These are phyloP conservation scores for Cyphomyrus plagiostoma DNA, from an alignment of 2,113 vertebrate genomes.

Conservation along the genomic window DNA sequence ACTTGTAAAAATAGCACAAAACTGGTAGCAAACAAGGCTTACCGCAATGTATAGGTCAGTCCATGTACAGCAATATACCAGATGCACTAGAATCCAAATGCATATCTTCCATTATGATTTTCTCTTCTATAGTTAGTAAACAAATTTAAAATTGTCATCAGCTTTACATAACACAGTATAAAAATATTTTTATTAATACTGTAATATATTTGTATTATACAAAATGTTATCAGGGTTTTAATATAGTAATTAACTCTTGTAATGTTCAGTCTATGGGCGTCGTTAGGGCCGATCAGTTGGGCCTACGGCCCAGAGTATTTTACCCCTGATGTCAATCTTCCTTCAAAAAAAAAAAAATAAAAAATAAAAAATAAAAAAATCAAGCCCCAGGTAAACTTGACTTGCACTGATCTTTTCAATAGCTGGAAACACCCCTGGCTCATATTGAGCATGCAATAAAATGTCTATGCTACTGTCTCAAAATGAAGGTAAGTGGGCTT, in stretches of 20 bases:
- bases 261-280: neutral
- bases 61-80: neutral
- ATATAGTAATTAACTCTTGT: neutral
- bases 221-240: neutral
- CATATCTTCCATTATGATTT: neutral
- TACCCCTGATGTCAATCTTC: too few species aligned
- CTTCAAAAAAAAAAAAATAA: too few species aligned
- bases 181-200: neutral
- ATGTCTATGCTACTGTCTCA: neutral
- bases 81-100: neutral
- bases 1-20: neutral
- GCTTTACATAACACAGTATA: neutral
- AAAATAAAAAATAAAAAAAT: too few species aligned
- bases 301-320: too few species aligned
- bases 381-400: too few species aligned
- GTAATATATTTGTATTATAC: neutral
- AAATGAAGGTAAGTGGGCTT: neutral
- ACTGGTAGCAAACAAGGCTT: neutral
- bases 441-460: neutral
- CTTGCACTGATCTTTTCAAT: too few species aligned
- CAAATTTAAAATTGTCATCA: neutral
- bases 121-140: neutral
- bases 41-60: neutral
- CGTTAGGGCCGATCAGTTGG: too few species aligned
- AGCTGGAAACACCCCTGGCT: too few species aligned